These are phyloP conservation scores for Horisme vitalbata DNA, from an alignment of 2,888 invertebrate species.

Conservation along the genomic window DNA sequence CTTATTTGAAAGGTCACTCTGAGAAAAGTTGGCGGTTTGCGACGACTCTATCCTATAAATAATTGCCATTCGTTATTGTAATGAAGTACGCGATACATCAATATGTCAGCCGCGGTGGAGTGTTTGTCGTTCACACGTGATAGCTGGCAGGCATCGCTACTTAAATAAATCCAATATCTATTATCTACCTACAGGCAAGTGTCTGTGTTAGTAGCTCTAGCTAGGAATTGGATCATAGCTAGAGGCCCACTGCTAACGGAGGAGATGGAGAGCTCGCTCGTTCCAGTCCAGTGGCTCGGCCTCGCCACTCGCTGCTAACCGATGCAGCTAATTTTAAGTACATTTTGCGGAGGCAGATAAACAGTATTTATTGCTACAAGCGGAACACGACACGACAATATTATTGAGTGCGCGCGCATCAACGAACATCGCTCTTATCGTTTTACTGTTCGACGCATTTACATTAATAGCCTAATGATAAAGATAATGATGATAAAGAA, in stretches of 20 bases:
- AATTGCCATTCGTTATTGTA: conserved; percentile 50
- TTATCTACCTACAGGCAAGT: too few species aligned
- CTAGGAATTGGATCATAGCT: too few species aligned
- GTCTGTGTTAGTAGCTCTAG: too few species aligned
- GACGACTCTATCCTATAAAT: conserved; percentile 43
- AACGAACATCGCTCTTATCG: conserved; percentile 7
- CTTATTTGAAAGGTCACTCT: conserved; percentile 39
- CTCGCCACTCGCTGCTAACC: conserved; percentile 7
- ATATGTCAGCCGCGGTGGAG: conserved; percentile 44
- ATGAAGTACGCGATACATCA: conserved; percentile 53
- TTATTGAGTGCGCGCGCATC: conserved; percentile 10
- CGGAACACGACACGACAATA: conserved; percentile 19
- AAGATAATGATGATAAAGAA: too few species aligned
- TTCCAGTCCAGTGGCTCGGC: conserved; percentile 13
- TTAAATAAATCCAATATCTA: background rate
- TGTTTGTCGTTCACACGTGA: conserved; percentile 27
- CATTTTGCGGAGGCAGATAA: conserved; percentile 1
- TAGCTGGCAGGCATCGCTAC: conserved; percentile 3
- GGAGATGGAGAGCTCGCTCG: conserved; percentile 7
- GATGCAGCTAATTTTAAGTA: conserved; percentile 13
- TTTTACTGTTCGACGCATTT: background rate
- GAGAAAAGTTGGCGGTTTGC: conserved; percentile 31
- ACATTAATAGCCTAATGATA: too few species aligned
- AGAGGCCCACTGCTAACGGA: background rate
- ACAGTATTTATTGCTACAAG: conserved; percentile 16